A percentile compares a stretch with the other conserved stretches of the same genome.
These are phyloP conservation scores for Vanessa atalanta DNA, from an alignment of 1,140 invertebrate genomes.

Conservation along the genomic window DNA sequence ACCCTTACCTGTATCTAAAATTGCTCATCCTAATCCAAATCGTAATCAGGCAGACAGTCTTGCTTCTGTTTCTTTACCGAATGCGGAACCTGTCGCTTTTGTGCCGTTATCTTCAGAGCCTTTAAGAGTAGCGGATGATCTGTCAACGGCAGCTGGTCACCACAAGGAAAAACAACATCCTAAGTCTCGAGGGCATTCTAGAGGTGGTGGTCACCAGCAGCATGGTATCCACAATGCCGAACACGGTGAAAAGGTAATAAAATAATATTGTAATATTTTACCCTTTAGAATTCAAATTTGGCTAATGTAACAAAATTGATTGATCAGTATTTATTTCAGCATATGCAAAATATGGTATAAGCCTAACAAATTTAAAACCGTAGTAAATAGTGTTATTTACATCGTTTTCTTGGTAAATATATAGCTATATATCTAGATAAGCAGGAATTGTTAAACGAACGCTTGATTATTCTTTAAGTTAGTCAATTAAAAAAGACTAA, in stretches of 20 bases:
- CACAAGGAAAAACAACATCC: slow-evolving; percentile 50
- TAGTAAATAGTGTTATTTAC: no score
- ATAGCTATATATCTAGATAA: no score
- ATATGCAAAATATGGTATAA: no score
- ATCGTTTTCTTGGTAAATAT: no score
- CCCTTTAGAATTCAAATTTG: no score
- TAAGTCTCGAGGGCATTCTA: slow-evolving; percentile 38
- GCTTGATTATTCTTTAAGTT: no score
- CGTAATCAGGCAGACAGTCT: slow-evolving; percentile 25
- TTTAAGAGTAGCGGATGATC: slow-evolving; percentile 43
- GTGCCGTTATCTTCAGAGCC: slow-evolving; percentile 28
- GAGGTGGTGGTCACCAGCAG: slow-evolving; percentile 53
- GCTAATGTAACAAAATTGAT: no score
- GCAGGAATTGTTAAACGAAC: no score
- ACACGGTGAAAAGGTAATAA: slow-evolving; percentile 60
- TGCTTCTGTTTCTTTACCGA: neutral
- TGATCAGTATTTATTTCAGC: no score
- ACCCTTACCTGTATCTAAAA: neutral
- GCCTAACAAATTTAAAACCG: no score
- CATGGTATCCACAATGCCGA: slow-evolving; percentile 51
- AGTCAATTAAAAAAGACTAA: no score
- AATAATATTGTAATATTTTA: neutral
- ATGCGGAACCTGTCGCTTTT: neutral
- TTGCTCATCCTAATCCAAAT: neutral
- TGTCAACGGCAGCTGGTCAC: slow-evolving; percentile 51